Evolutionary conservation across 1,140 invertebrate genomes (phyloP), one percentile per base, ranked within the genome.

Genomic region (Euwallacea fornicatus): DNA sequence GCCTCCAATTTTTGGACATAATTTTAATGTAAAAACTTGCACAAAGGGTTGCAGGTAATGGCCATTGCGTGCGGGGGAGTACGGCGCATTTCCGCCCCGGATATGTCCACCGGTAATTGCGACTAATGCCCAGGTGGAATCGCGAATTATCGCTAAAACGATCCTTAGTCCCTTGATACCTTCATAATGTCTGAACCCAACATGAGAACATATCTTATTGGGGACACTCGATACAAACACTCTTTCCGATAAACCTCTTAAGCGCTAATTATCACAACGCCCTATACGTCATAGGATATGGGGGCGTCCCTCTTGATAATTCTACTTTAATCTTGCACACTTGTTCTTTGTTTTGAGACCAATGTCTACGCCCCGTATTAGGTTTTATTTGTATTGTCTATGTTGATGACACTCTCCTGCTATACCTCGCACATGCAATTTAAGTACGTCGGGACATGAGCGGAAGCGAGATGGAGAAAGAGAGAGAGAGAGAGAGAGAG

Each of bases 41-140:
- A 50, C 9, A 13, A 10, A 50, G 55, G 55, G 71, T 69, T 69
- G 72, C 67, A 50, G 9, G 60, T 71, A 63, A 71, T 70, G 73
- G 58, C 75, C 73, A 73, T 70, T 73, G 67, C 60, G 64, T 11
- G 13, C 9, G 47, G 65, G 62, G 59, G 73, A 70, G 72, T 69
- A 53, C 54, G 46, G 66, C 76, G 76, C 76, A 79, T 77, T 79
- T 79, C 78, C 78, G 75, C 58, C 71, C 71, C 77, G 78, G 78
- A 79, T 73, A 78, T 79, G 77, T 74, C 69, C 73, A 76, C 78
- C 78, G 78, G 78, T 79, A 79, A 79, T 79, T 78, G 78, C 76
- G 76, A 79, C 67, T 78, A 79, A 33, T 33, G 21, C 21, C 21
- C 21, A 33, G 21, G 21, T 33, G 21, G 21, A 33, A 33, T 33